Evolutionary conservation across 1,140 invertebrate genomes (phyloP).

Genomic region (Drosophila orosa): DNA sequence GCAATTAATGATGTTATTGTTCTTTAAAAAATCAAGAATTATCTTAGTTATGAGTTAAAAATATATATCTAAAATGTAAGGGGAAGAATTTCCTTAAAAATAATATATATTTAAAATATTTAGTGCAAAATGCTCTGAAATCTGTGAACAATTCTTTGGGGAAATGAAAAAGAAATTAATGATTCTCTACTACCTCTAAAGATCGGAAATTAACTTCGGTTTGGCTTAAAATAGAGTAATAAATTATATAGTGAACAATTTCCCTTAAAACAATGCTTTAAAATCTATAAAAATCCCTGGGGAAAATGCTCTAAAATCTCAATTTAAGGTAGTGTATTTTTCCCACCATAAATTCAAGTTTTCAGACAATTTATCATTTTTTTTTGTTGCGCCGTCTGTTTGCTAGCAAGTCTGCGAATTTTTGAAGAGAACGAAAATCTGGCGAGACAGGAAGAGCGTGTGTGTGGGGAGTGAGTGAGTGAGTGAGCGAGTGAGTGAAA

Average conservation of each 20-base stretch:
- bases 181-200: too few relatives aligned
- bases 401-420: conserved; percentile 42
- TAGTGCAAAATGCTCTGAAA: too few relatives aligned
- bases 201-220: fast-evolving
- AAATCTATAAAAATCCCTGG: background rate
- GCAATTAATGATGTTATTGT: too few relatives aligned
- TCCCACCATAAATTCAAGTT: conserved; percentile 16
- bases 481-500: conserved; percentile 15
- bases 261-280: background rate
- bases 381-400: conserved; percentile 37
- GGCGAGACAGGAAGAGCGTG: conserved; percentile 27
- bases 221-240: fast-evolving
- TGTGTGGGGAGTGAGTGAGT: background rate
- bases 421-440: conserved; percentile 40
- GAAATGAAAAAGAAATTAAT: too few relatives aligned
- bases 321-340: conserved; percentile 5
- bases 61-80: too few relatives aligned
- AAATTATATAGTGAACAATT: too few relatives aligned
- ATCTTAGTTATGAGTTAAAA: fast-evolving
- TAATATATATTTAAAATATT: too few relatives aligned
- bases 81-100: too few relatives aligned
- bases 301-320: background rate
- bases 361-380: conserved; percentile 27
- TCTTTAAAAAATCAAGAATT: background rate
- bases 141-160: too few relatives aligned